Conservation (phyloP, 2,888 invertebrate species). For the Mantis religiosa region DNA sequence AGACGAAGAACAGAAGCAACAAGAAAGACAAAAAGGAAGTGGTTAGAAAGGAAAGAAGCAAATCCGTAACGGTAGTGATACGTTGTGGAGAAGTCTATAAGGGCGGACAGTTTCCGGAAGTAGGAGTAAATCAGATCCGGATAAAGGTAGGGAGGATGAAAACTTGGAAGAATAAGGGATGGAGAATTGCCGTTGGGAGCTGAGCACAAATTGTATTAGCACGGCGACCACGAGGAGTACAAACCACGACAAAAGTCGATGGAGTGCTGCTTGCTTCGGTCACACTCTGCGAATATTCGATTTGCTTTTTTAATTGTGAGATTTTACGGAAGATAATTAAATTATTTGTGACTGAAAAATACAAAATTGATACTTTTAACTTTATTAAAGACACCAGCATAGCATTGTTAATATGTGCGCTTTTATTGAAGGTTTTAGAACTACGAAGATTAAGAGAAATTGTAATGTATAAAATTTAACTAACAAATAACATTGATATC, state of each 20-base stretch:
- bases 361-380: too few species aligned
- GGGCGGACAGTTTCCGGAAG: not conserved
- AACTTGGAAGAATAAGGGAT: not conserved
- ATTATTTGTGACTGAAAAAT: too few species aligned
- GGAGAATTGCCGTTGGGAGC: not conserved
- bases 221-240: not conserved
- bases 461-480: too few species aligned
- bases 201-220: not conserved
- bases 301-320: too few species aligned
- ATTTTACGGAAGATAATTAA: too few species aligned
- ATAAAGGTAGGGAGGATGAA: not conserved
- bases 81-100: not conserved
- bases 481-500: too few species aligned
- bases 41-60: not conserved
- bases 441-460: too few species aligned
- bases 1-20: not conserved
- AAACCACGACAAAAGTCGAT: not conserved
- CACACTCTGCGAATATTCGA: too few species aligned
- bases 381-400: too few species aligned
- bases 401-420: too few species aligned
- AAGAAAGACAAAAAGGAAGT: not conserved
- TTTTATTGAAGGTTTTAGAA: too few species aligned
- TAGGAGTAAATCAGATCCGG: not conserved
- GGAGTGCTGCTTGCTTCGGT: too few species aligned
- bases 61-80: not conserved